Evolutionary conservation across 2,113 vertebrate species (phyloP).

Genomic region (Perccottus glenii): DNA sequence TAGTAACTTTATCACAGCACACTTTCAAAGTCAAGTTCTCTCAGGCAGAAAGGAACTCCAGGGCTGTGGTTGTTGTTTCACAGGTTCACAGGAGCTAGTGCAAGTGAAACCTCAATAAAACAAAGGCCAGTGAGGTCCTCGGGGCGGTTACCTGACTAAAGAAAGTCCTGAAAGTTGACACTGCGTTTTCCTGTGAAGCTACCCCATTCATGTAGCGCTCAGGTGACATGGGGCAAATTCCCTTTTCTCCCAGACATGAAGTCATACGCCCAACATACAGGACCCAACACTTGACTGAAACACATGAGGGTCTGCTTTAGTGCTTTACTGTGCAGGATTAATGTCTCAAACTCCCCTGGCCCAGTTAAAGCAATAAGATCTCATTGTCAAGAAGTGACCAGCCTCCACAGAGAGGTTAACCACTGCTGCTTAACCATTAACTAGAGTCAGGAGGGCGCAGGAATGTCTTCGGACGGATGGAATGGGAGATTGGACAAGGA

Average conservation of each 20-base stretch:
- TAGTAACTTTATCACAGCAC: slow-evolving; percentile 35
- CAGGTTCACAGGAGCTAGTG: slow-evolving; percentile 40
- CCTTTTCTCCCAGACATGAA: slow-evolving; percentile 26
- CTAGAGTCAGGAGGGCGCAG: slow-evolving; percentile 52
- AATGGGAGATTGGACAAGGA: slow-evolving; percentile 44
- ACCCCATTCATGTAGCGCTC: slow-evolving; percentile 27
- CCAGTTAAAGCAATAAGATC: slow-evolving; percentile 64
- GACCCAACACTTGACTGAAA: neutral
- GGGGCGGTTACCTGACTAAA: slow-evolving; percentile 48
- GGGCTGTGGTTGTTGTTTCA: slow-evolving; percentile 34
- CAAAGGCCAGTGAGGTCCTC: slow-evolving; percentile 56
- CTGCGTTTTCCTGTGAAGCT: slow-evolving; percentile 42
- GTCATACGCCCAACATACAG: slow-evolving; percentile 6
- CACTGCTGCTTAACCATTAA: slow-evolving; percentile 77
- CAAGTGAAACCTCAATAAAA: slow-evolving; percentile 58
- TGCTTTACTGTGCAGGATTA: slow-evolving; percentile 55
- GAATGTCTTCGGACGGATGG: slow-evolving; percentile 53
- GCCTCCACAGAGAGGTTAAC: slow-evolving; percentile 66
- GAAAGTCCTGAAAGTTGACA: slow-evolving; percentile 54
- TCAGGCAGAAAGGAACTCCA: slow-evolving; percentile 52
- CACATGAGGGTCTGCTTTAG: slow-evolving; percentile 11
- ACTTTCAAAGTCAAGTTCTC: slow-evolving; percentile 72
- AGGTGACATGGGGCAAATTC: slow-evolving; percentile 56
- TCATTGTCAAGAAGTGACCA: slow-evolving; percentile 76
- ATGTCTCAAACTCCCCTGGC: slow-evolving; percentile 58